Conservation (phyloP, 2,797 vertebrate species). For the Gadopsis bispinosus region DNA sequence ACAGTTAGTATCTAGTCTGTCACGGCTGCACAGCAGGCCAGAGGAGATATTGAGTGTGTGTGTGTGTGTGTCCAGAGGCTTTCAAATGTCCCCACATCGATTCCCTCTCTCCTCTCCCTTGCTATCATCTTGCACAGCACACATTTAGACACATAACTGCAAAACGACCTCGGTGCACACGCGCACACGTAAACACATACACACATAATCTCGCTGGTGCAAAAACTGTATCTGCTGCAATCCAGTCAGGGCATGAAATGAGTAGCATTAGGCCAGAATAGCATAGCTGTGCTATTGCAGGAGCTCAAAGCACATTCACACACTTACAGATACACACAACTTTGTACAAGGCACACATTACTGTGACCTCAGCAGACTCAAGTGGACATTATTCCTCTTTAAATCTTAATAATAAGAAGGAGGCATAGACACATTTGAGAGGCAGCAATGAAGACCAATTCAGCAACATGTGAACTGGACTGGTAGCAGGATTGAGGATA, state of each 20-base stretch:
- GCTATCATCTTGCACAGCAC: constrained; percentile 75
- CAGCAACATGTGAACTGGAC: constrained; percentile 33
- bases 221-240: constrained; percentile 77
- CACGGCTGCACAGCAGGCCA: constrained; percentile 58
- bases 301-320: constrained; percentile 59
- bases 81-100: constrained; percentile 74
- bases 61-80: constrained; percentile 46
- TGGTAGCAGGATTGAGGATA: constrained; percentile 61
- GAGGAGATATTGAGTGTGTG: constrained; percentile 41
- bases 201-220: constrained; percentile 66
- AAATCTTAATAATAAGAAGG: constrained; percentile 50
- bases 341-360: constrained; percentile 44
- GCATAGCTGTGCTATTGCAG: constrained; percentile 59
- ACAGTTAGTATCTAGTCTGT: constrained; percentile 58
- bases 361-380: constrained; percentile 58
- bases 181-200: constrained; percentile 59
- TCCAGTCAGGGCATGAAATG: constrained; percentile 82
- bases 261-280: constrained; percentile 78
- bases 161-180: constrained; percentile 36
- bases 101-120: constrained; percentile 69
- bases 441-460: constrained; percentile 39
- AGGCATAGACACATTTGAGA: constrained; percentile 37
- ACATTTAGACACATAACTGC: constrained; percentile 67
- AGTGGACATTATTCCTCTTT: constrained; percentile 52
- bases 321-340: constrained; percentile 49